These are phyloP conservation scores for Oppia nitens DNA, from an alignment of 1,140 invertebrate genomes.

Conservation along the genomic window DNA sequence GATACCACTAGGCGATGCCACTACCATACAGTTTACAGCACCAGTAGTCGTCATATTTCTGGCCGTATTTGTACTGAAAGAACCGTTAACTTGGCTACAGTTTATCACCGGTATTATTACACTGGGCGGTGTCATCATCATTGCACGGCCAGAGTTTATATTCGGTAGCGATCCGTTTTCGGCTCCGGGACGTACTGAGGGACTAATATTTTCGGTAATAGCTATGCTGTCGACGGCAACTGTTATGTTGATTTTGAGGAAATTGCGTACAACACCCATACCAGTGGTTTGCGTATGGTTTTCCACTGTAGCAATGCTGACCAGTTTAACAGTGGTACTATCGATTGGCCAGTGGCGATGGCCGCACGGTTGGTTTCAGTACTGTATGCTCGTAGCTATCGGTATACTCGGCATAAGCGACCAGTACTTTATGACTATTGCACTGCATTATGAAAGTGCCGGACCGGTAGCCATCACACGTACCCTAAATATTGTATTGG, in stretches of 20 bases:
- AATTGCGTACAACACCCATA: conserved; percentile 66
- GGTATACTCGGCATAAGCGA: conserved; percentile 69
- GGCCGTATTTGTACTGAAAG: conserved; percentile 34
- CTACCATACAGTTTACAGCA: conserved; percentile 39
- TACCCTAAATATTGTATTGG: conserved; percentile 72
- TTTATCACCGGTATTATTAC: conserved; percentile 32
- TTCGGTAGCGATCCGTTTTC: conserved; percentile 20
- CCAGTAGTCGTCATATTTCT: conserved; percentile 36
- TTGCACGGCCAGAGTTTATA: conserved; percentile 35
- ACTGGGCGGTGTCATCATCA: conserved; percentile 33
- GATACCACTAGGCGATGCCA: conserved; percentile 37
- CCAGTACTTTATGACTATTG: conserved; percentile 64
- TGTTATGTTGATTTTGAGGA: conserved; percentile 61
- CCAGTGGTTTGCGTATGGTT: conserved; percentile 40
- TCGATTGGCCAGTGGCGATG: not conserved
- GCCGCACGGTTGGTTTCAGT: conserved; percentile 1
- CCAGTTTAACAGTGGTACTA: not conserved
- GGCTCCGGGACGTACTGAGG: not conserved
- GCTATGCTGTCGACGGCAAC: conserved; percentile 37
- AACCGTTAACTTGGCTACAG: conserved; percentile 36
- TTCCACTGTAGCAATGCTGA: conserved; percentile 28
- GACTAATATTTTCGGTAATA: conserved; percentile 6
- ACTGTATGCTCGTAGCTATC: conserved; percentile 43
- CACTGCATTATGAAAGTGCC: conserved; percentile 68
- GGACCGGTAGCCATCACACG: conserved; percentile 70